Conservation (phyloP, 2,888 invertebrate species). For the Hesperia comma region DNA sequence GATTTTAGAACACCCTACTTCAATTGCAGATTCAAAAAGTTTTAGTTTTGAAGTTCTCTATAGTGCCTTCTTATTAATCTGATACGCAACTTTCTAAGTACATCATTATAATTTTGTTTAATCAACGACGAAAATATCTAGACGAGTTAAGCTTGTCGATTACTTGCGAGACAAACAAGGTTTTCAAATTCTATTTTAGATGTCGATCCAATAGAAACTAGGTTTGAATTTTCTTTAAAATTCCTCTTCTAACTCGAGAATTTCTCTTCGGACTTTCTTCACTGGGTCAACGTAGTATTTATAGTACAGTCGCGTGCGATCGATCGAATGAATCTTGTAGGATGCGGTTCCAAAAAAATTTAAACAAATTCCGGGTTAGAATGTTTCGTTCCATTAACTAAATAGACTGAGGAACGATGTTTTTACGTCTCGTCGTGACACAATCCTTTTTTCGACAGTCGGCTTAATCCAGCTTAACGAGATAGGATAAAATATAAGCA, state of each 20-base stretch:
- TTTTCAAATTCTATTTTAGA: constrained; percentile 28
- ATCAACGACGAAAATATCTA: constrained; percentile 13
- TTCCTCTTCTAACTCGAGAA: constrained; percentile 15
- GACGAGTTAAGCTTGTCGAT: constrained; percentile 22
- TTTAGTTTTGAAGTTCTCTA: too few species aligned
- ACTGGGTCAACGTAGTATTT: constrained; percentile 60
- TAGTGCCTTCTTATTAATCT: too few species aligned
- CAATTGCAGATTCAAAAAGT: too few species aligned
- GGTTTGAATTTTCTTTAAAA: constrained; percentile 11
- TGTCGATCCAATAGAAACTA: constrained; percentile 30
- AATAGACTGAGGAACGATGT: constrained; percentile 4
- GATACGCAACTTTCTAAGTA: too few species aligned
- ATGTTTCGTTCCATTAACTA: not conserved
- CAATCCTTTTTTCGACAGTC: constrained; percentile 10
- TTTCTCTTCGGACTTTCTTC: constrained; percentile 41
- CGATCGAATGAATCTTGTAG: constrained; percentile 52
- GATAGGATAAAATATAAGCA: constrained; percentile 5
- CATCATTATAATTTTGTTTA: too few species aligned
- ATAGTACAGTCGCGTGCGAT: constrained; percentile 53
- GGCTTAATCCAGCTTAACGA: not conserved
- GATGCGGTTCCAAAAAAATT: constrained; percentile 59
- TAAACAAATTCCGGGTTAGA: constrained; percentile 39
- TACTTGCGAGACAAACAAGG: constrained; percentile 14
- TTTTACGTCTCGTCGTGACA: not conserved
- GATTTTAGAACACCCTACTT: too few species aligned